A percentile compares a stretch with the other conserved stretches of the same genome.
These are phyloP conservation scores for Melipona bicolor DNA, from an alignment of 2,888 invertebrate species.

Conservation along the genomic window DNA sequence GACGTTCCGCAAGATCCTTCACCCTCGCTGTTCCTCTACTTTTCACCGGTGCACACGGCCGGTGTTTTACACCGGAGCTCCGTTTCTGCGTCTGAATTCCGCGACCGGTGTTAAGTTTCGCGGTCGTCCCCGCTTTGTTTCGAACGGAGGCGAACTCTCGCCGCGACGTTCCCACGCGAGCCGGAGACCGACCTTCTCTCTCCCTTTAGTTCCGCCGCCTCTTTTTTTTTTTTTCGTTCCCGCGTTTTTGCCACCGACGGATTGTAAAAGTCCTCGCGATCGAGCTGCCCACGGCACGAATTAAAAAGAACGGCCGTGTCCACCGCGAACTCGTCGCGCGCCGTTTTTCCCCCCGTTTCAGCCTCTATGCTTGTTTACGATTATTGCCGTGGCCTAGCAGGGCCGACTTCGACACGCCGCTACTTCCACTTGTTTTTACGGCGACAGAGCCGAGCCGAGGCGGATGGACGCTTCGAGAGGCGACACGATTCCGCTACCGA, in stretches of 20 bases:
- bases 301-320: conserved; percentile 38
- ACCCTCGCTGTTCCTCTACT: conserved; percentile 41
- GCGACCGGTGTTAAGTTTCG: conserved; percentile 81
- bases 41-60: conserved; percentile 21
- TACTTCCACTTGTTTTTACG: conserved; percentile 24
- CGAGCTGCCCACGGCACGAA: conserved; percentile 29
- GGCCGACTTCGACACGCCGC: background rate
- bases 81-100: conserved; percentile 62
- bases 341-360: conserved; percentile 25
- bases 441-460: background rate
- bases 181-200: conserved; percentile 46
- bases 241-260: conserved; percentile 14
- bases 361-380: conserved; percentile 47
- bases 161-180: conserved; percentile 75
- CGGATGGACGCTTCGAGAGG: background rate
- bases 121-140: conserved; percentile 81
- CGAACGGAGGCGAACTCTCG: conserved; percentile 61
- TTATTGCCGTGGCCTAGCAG: conserved; percentile 28
- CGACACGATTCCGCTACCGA: background rate
- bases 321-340: background rate
- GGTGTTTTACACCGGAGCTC: conserved; percentile 39
- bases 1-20: conserved; percentile 15
- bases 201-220: conserved; percentile 40
- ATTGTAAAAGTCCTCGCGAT: conserved; percentile 50
- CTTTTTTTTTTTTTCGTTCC: conserved; percentile 15